These are phyloP conservation scores for Andrena minutula DNA, from an alignment of 2,888 invertebrate species.

Conservation along the genomic window DNA sequence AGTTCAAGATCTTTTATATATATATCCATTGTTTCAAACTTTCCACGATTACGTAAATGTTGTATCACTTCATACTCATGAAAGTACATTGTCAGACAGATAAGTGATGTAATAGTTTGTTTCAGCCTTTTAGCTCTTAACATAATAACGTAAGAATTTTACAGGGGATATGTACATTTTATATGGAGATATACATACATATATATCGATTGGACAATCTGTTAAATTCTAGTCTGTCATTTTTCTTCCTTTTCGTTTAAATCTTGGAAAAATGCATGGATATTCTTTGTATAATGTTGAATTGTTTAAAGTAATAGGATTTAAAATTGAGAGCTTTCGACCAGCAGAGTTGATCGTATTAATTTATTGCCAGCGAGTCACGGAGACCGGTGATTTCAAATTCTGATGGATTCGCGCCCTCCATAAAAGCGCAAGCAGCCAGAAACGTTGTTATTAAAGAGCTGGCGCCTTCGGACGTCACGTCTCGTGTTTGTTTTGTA, in stretches of 20 bases:
- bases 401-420: not conserved
- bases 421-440: conserved; percentile 3
- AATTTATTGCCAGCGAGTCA: conserved; percentile 11
- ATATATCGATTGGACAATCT: conserved; percentile 9
- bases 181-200: conserved; percentile 22
- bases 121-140: not conserved
- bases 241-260: conserved; percentile 1
- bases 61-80: not conserved
- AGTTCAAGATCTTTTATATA: conserved; percentile 28
- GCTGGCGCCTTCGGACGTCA: not conserved
- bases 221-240: conserved; percentile 50
- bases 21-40: conserved; percentile 15
- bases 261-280: not conserved
- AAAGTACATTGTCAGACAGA: conserved; percentile 5
- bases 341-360: not conserved
- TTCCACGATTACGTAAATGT: not conserved
- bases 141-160: conserved; percentile 5
- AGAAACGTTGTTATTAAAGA: conserved; percentile 30
- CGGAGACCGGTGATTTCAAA: conserved; percentile 11
- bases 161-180: conserved; percentile 8
- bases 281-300: conserved; percentile 7
- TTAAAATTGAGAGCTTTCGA: conserved; percentile 4
- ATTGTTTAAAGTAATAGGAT: conserved; percentile 6
- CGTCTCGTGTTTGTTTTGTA: conserved; percentile 40
- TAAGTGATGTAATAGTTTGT: conserved; percentile 11